Evolutionary conservation across 2,888 invertebrate genomes (phyloP).

Genomic region (Ommatoiulus sabulosus): DNA sequence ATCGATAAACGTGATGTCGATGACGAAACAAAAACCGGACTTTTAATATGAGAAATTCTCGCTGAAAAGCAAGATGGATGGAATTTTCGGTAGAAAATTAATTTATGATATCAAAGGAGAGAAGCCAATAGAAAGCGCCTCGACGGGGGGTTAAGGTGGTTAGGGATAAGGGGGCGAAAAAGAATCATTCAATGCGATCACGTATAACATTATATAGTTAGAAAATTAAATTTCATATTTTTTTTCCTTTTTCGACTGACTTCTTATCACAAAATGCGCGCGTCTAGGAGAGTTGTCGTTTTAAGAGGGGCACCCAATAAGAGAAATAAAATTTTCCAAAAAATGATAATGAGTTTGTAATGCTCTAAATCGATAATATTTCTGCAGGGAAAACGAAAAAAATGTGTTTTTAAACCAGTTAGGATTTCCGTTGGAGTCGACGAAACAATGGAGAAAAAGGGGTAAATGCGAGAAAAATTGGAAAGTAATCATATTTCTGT

Average conservation of each 20-base stretch:
- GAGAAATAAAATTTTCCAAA: neutral
- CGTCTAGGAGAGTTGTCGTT: neutral
- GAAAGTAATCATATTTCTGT: neutral
- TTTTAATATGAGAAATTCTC: neutral
- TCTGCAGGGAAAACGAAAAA: neutral
- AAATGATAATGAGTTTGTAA: constrained; percentile 24
- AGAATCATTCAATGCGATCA: constrained; percentile 27
- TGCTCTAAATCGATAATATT: neutral
- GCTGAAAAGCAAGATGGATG: constrained; percentile 13
- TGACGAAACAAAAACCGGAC: constrained; percentile 14
- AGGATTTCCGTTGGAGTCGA: neutral
- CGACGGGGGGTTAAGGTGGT: neutral
- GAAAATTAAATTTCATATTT: neutral
- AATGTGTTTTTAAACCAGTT: neutral
- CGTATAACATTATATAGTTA: neutral
- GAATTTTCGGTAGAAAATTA: neutral
- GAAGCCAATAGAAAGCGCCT: constrained; percentile 8
- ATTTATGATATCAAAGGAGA: neutral
- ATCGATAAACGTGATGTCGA: neutral
- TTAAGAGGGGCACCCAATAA: neutral
- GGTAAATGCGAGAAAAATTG: neutral
- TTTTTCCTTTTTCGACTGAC: neutral
- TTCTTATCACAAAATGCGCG: neutral
- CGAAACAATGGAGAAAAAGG: neutral
- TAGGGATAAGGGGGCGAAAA: neutral